These are phyloP conservation scores for Seira ritae DNA, from an alignment of 2,888 invertebrate genomes.

Conservation along the genomic window DNA sequence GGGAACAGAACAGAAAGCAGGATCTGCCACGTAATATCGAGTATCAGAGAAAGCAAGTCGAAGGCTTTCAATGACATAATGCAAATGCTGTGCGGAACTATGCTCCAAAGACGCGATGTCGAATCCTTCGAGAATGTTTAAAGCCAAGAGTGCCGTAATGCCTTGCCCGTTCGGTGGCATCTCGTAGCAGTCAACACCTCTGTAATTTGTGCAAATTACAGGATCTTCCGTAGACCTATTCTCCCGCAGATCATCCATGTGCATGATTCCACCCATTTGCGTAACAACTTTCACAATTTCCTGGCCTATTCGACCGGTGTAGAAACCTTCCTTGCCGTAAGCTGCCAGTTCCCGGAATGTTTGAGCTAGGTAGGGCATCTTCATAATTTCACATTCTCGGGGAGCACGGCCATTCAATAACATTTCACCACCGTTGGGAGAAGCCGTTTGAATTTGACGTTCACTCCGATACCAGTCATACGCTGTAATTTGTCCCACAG, in stretches of 20 bases:
- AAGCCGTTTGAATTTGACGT: conserved; percentile 61
- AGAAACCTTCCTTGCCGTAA: conserved; percentile 66
- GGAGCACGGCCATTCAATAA: conserved; percentile 75
- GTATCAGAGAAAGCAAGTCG: conserved; percentile 76
- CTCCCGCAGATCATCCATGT: conserved; percentile 55
- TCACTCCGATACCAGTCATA: conserved; percentile 63
- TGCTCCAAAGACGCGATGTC: conserved; percentile 75
- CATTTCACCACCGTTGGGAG: conserved; percentile 74
- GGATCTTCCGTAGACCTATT: conserved; percentile 67
- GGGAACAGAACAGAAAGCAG: conserved; percentile 73
- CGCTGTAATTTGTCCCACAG: conserved; percentile 60
- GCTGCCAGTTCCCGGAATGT: conserved; percentile 67
- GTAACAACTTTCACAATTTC: conserved; percentile 67
- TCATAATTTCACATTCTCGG: conserved; percentile 75
- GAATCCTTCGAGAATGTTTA: conserved; percentile 75
- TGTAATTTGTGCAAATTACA: conserved; percentile 68
- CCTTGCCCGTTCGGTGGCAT: conserved; percentile 76
- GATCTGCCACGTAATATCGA: conserved; percentile 75
- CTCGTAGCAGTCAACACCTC: conserved; percentile 75
- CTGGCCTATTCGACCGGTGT: conserved; percentile 68
- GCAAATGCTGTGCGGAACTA: conserved; percentile 75
- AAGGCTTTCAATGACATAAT: conserved; percentile 75
- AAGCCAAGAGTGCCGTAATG: conserved; percentile 75
- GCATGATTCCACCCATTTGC: conserved; percentile 67
- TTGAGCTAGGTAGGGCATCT: conserved; percentile 67